Percentiles rank a stretch among this genome's conserved stretches.
Evolutionary conservation across 2,113 vertebrate species (phyloP).

Genomic region (Ceratotherium simum): DNA sequence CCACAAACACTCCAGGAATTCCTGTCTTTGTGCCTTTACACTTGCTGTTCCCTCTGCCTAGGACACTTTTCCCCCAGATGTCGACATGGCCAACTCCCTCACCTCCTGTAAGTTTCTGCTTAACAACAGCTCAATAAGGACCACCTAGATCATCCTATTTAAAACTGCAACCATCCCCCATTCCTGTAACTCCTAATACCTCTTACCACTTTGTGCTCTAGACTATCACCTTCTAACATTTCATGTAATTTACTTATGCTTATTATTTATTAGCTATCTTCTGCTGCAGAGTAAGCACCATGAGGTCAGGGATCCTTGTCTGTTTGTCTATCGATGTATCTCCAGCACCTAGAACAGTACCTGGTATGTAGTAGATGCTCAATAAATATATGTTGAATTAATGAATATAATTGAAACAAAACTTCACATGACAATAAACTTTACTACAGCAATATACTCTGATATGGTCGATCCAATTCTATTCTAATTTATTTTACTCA

Average conservation of each 20-base stretch:
- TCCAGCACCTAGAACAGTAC: background rate
- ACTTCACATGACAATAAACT: background rate
- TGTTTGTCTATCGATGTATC: background rate
- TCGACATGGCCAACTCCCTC: background rate
- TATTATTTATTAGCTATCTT: background rate
- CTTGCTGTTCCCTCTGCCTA: background rate
- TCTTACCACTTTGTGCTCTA: background rate
- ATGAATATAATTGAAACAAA: background rate
- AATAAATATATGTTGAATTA: background rate
- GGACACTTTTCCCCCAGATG: background rate
- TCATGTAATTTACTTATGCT: background rate
- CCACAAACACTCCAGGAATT: background rate
- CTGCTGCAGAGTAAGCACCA: background rate
- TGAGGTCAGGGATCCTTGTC: background rate
- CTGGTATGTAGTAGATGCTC: background rate
- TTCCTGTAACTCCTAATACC: background rate
- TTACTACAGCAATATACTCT: background rate
- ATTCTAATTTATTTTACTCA: background rate
- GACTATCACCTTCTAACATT: background rate
- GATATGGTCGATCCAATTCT: background rate
- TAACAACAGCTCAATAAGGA: background rate
- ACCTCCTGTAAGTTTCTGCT: background rate
- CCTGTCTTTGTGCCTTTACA: background rate
- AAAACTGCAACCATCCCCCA: background rate
- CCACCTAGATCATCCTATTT: background rate